phyloP scores from a whole-genome alignment of 2,797 vertebrate species.

The Oreortyx pictus region DNA sequence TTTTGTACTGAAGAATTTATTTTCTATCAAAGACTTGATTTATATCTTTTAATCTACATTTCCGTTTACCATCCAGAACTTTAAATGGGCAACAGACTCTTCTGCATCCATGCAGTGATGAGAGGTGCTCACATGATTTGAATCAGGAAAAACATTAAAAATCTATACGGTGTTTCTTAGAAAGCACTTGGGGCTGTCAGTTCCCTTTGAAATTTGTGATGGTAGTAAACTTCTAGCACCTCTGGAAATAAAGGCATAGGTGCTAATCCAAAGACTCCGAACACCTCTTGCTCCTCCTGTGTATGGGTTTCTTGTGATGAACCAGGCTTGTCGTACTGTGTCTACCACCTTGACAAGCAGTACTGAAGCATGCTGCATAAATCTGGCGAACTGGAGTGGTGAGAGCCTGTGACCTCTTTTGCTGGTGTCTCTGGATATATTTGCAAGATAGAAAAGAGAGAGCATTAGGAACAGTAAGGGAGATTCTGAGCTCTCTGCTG shows the following conservation, averaged over 20 bases:
- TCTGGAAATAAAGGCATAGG: background rate
- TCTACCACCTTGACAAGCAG: background rate
- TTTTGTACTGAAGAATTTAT: background rate
- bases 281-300: background rate
- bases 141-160: slow-evolving; percentile 3
- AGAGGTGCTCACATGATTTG: background rate
- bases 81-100: background rate
- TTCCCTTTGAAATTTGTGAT: background rate
- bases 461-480: background rate
- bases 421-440: background rate
- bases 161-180: background rate
- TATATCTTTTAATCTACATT: background rate
- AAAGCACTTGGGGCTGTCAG: background rate
- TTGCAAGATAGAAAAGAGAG: background rate
- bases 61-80: background rate
- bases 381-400: background rate
- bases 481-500: background rate
- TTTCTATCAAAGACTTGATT: slow-evolving; percentile 18
- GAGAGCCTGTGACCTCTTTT: background rate
- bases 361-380: background rate
- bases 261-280: background rate
- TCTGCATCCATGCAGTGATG: background rate
- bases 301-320: background rate
- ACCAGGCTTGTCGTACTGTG: background rate
- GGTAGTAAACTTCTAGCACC: background rate